Base-by-base conservation (phyloP, 92 coral and sea anemone genomes). In the Actinernus sp. region DNA sequence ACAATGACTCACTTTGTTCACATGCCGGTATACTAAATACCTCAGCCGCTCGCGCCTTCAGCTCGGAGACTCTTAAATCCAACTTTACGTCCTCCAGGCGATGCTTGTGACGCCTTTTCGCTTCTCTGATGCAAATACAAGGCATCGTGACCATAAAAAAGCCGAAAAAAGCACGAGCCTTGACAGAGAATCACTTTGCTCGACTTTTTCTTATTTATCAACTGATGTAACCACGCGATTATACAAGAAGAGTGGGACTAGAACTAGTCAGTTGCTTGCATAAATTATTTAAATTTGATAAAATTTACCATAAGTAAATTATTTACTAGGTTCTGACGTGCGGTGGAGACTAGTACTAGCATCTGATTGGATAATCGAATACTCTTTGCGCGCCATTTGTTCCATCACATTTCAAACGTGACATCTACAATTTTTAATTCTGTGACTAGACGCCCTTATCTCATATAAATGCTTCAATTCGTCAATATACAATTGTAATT, bases 41-140 rank as follows among this genome's bases (percentile, higher is more conserved):
- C 51, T 79, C 89, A 34, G 91, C 88, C 26, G 97, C 88, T 63
- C 74, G 79, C 39, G 72, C 71, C 53, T 91, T 94, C 79, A 94
- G 61, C 7, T 83, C 85, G 13, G 75, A 71, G 12, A 94, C 98
- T 33, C 58, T 77, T 24, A 68, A 77, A 53, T 50, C 73, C 44
- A 88, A 78, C 31, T 80, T 90, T 16, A 94, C 67, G 22, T 73
- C 98, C n/a, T 94, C 95, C 43, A 94, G 63, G 14, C 82, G 74
- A 64, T 91, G 91, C 71, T 84, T 90, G 7, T 76, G 49, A 59
- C 79, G 75, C 40, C 74, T 89, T 8, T 52, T 67, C 5, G 84
- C 83, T 66, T 87, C 94, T 46, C 89, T 90, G 50, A 94, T 67
- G 60, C 98, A 87, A 66, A 94, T 81, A 70, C 78, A 83, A 17